Base-by-base conservation (phyloP, 1,140 invertebrate species). In the Brachionus manjavacas region DNA sequence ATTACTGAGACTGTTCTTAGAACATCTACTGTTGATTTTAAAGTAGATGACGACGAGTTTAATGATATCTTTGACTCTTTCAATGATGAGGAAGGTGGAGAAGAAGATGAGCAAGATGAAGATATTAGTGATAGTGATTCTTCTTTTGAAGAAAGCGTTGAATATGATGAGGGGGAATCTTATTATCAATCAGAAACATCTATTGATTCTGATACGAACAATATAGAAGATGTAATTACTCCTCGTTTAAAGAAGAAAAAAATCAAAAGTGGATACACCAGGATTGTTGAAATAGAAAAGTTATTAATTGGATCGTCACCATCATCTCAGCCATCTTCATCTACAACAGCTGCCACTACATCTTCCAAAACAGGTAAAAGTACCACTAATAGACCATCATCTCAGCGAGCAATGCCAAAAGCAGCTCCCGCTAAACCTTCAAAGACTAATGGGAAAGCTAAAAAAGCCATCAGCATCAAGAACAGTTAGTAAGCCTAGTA, bases 31-130 rank as follows among this genome's bases (percentile, higher is more conserved):
- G 68, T 72, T 12, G 68, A 64, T 64, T 64, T 64, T 64, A 64
- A 16, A 64, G 41, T 12, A 12, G 68, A 72, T 41, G 68, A 72
- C 16, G 68, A 72, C 16, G 16, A 72, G 31, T 72, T 72, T 20
- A 72, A 72, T 41, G 68, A 41, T 72, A 20, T 72, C 39, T 72
- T 72, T 72, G 68, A 72, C 35, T 72, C 31, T 12, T 72, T 39
- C 39, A 72, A 72, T 41, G 39, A 35, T 72, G 68, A 72, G 12
- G 68, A n/a, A 16, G 68, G 39, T 41, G 35, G 39, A 12, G 68
- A 41, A 16, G 35, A 41, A n/a, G 68, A 72, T 39, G 12, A 39
- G 31, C 14, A 41, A n/a, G 68, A 23, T 28, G 64, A 68, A 28
- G 64, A 68, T 68, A 68, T 28, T 28, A 28, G 64, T 28, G 20